Base-by-base conservation (phyloP, 2,888 invertebrate genomes). In the Lithophane socia region DNA sequence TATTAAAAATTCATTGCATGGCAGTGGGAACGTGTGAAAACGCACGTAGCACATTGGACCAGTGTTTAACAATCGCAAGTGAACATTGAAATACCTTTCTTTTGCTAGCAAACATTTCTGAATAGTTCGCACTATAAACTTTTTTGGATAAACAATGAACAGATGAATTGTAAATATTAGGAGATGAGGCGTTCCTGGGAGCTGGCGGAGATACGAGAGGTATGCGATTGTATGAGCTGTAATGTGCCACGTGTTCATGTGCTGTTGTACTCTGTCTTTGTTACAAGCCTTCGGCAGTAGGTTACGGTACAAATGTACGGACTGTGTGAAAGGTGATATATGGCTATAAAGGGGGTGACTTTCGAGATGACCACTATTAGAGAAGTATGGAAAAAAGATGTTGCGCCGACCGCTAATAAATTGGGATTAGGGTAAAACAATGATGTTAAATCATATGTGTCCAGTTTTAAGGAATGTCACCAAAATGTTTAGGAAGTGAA, bases 111-210 rank as follows among this genome's bases (percentile, higher is more conserved):
- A 73, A 77, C 70, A 63, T 49, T 85, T 77, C 70, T 49, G 63
- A 56, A 63, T 70, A 54, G 60, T 73, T 73, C 73, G 21, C 67
- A 60, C 86, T 63, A 72, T 84, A 86, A 83, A 83, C 75, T 79
- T 83, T 73, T 83, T 75, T 83, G 37, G 60, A 71, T 84, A 86
- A 82, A 86, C 86, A 86, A 72, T 58, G 79, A 75, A 74, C 67
- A 75, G 64, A 73, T 56, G 74, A 66, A 73, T 69, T 73, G 80
- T 84, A 84, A 84, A 86, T 86, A 86, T 86, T 84, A 85, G 70
- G 66, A 66, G 54, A 49, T 81, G 12, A 67, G 56, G 54, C 63
- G 70, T 49, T 79, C 58, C 61, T 69, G 64, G 69, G 84, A 80
- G 71, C 52, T 58, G 42, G 47, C 13, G 0, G 52, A 78, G 70